Conservation (phyloP, 2,113 vertebrate genomes). For the Eublepharis macularius region DNA sequence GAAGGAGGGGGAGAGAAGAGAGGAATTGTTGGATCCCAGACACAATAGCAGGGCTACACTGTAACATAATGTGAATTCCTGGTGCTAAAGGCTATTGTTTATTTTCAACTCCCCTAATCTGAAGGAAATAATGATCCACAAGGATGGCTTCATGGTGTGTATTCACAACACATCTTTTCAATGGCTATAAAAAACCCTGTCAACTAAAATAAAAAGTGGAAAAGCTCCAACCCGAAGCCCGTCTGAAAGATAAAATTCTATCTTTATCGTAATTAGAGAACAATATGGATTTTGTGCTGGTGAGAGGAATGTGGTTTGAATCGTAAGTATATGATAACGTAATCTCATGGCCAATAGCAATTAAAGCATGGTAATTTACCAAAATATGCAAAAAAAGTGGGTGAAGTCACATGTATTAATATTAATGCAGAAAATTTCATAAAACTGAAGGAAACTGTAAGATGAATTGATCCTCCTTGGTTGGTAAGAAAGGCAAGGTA, state of each 20-base stretch:
- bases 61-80: neutral
- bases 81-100: neutral
- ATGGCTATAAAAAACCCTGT: no score
- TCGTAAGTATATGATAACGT: neutral
- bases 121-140: neutral
- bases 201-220: neutral
- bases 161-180: neutral
- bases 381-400: neutral
- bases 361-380: neutral
- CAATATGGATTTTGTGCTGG: neutral
- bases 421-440: neutral
- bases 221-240: neutral
- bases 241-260: neutral
- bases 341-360: neutral
- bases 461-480: no score
- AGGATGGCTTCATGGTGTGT: neutral
- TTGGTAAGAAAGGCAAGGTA: no score
- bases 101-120: neutral
- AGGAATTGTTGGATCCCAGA: slow-evolving; percentile 16
- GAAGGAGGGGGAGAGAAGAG: neutral
- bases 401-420: no score
- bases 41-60: neutral
- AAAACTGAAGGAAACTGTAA: neutral
- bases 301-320: neutral
- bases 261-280: neutral